Evolutionary conservation across 2,797 vertebrate genomes (phyloP), one percentile per base, ranked within the genome.

Genomic region (Sebastes flavidus): DNA sequence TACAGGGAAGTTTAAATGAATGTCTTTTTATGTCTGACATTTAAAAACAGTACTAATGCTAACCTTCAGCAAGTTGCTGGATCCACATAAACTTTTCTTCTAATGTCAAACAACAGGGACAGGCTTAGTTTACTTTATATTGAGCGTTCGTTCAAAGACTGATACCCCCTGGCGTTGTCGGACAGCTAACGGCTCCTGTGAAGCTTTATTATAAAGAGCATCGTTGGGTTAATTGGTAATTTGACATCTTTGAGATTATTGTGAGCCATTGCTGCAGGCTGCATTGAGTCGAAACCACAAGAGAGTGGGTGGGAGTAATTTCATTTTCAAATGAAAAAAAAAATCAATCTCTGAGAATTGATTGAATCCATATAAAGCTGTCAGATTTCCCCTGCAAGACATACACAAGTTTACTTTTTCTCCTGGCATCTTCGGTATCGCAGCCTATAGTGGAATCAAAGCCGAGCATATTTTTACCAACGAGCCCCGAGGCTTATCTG

Each of bases 161-260:
- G 32, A 54, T 34, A 67, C 8, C 59, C 18, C 5, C 46, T 10
- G 65, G 74, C 38, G 54, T 10, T 58, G 61, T 63, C 68, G 69
- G 60, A 66, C 80, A 72, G 36, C 82, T 76, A 25, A 75, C 70
- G 42, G 68, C 60, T 73, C 60, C 16, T 24, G 29, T 61, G 55
- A 66, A 62, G 77, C 74, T 85, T 74, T 82, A 77, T 74, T 72
- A 76, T 34, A 60, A 22, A 82, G 72, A 85, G 46, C 66, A 86
- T 61, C 5, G 59, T 70, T 46, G 77, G 79, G 88, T 92, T 92
- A 91, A 92, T 90, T 90, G 85, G 77, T 81, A 78, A 88, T 91
- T 88, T 90, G 82, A 87, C 84, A 89, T 91, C 68, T 81, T 22
- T 38, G 34, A 89, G 79, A 89, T 84, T 82, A 80, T 58, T 81